Evolutionary conservation across 1,140 invertebrate genomes (phyloP).

Genomic region (Penaeus chinensis): DNA sequence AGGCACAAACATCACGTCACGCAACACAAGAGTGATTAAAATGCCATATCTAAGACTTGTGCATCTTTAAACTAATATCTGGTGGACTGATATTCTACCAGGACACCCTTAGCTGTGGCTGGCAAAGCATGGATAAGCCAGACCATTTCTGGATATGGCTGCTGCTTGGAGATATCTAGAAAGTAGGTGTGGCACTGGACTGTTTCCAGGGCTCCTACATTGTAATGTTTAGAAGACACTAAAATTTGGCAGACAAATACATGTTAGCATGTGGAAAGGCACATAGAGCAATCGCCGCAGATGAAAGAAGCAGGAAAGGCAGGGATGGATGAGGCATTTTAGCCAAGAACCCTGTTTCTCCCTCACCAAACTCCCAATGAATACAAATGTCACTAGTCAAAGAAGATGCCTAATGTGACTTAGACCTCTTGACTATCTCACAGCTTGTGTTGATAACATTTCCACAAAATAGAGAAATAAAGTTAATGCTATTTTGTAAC

Average conservation of each 20-base stretch:
- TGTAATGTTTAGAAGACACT: slow-evolving; percentile 42
- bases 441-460: too few species aligned
- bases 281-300: slow-evolving; percentile 54
- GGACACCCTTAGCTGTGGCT: slow-evolving; percentile 22
- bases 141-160: slow-evolving; percentile 47
- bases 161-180: slow-evolving; percentile 46
- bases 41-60: not conserved
- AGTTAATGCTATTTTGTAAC: slow-evolving; percentile 3
- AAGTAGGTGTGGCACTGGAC: slow-evolving; percentile 17
- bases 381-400: slow-evolving; percentile 13
- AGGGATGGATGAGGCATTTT: slow-evolving; percentile 4
- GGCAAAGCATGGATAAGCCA: slow-evolving; percentile 40
- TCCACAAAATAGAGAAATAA: too few species aligned
- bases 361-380: slow-evolving; percentile 2
- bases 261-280: slow-evolving; percentile 57
- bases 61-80: too few species aligned
- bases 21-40: slow-evolving; percentile 33
- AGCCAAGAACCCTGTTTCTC: slow-evolving; percentile 3
- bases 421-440: too few species aligned
- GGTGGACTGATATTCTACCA: too few species aligned
- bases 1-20: slow-evolving; percentile 58
- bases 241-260: slow-evolving; percentile 56
- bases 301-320: slow-evolving; percentile 29
- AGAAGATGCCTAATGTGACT: slow-evolving; percentile 21
- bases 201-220: not conserved